Conservation (phyloP, 92 coral and sea anemone genomes). For the Meandrina meandrites region DNA sequence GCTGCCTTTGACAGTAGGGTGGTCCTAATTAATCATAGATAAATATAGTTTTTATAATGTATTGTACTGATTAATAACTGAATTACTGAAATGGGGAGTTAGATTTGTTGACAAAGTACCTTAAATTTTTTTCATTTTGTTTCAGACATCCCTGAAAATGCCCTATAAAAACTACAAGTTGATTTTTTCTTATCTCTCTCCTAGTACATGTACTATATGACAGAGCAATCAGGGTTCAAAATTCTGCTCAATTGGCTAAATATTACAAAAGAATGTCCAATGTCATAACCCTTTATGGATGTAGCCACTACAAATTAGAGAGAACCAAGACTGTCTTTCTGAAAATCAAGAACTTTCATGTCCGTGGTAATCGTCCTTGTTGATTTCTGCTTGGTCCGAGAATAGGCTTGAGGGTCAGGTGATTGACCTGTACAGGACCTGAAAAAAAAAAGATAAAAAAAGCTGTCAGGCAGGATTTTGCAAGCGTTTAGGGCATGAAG, state of each 20-base stretch:
- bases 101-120: neutral
- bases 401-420: neutral
- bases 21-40: neutral
- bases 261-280: neutral
- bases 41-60: neutral
- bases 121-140: neutral
- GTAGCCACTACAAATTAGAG: neutral
- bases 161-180: neutral
- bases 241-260: neutral
- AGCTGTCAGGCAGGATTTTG: neutral
- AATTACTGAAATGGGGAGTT: neutral
- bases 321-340: neutral
- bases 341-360: neutral
- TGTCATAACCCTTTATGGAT: neutral
- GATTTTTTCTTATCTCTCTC: neutral
- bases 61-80: neutral
- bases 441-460: neutral
- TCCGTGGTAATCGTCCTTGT: neutral
- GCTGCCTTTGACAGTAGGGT: neutral
- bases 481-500: neutral
- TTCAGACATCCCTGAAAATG: neutral
- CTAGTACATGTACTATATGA: neutral
- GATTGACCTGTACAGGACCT: neutral
- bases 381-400: neutral
- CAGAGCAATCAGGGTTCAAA: neutral